phyloP scores from a whole-genome alignment of 2,113 vertebrate species.

The Rhinoderma darwinii region DNA sequence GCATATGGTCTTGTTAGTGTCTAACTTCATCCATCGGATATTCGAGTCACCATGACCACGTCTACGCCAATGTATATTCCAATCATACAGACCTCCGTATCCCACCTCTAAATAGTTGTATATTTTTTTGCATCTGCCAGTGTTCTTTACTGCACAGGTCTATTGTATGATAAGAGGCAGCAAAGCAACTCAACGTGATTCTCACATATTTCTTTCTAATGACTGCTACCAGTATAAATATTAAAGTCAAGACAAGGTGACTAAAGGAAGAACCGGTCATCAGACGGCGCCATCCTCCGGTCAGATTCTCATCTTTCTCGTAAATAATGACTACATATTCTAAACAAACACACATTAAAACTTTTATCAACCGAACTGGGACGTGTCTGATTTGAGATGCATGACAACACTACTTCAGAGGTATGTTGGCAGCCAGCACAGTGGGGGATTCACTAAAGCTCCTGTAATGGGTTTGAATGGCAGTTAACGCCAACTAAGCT shows the following conservation, averaged over 20 bases:
- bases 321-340: conserved; percentile 21
- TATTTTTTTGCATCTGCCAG: not conserved
- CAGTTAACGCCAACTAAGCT: conserved; percentile 43
- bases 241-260: conserved; percentile 13
- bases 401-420: conserved; percentile 49
- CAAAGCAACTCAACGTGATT: not conserved
- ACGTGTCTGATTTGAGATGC: conserved; percentile 46
- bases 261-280: conserved; percentile 18
- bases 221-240: conserved; percentile 3
- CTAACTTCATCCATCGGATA: not conserved
- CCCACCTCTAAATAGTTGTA: not conserved
- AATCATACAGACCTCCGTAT: not conserved
- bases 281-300: not conserved
- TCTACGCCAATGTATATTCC: not conserved
- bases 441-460: conserved; percentile 43
- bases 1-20: not conserved
- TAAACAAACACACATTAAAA: conserved; percentile 32
- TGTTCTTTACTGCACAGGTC: not conserved
- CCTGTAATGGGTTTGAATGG: conserved; percentile 38
- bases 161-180: not conserved
- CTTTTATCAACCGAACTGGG: conserved; percentile 32
- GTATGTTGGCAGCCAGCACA: conserved; percentile 23
- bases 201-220: not conserved
- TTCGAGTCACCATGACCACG: not conserved
- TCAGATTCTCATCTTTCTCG: conserved; percentile 2